Base-by-base conservation (phyloP, 2,888 invertebrate genomes). In the Caenorhabditis panamensis region DNA sequence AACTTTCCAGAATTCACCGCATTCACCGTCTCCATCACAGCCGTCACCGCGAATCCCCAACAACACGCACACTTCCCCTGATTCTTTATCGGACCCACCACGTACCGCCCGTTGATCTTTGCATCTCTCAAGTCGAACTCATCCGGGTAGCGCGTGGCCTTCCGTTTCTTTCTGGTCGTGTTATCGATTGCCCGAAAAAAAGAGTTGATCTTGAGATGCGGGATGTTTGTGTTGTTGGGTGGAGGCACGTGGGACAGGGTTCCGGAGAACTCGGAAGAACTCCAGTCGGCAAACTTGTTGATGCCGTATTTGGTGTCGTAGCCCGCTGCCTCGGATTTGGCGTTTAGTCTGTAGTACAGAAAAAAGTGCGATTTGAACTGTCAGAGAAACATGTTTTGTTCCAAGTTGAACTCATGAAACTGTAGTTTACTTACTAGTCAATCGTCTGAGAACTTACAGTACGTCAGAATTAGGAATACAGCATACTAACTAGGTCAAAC, bases 1-100 rank as follows among this genome's bases (percentile, higher is more conserved):
- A 69, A 68, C 22, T 9, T 20, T n/a, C 63, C 69, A 20, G 16
- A 26, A n/a, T 41, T 26, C 16, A 63, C 56, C 4, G 68, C 68
- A 22, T 77, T 58, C 9, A 51, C 62, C 2, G 77, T 41, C 47
- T 77, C 77, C 26, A 58, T 49, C 16, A 77, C 36, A 0, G 58
- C 77, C 5, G 68, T 51, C n/a, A 69, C 63, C 11, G 77, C 77
- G 63, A 77, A 77, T 18, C 68, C 77, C 77, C 77, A 77, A 26
- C 77, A 77, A 51, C 77, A 77, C 18, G 63, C 54, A 11, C 77
- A 77, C 2, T 56, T 28, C 20, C 68, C 77, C 22, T 77, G 77
- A 58, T 58, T 62, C 51, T 77, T 77, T 3, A 77, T 24, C 4
- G 26, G 49, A 0, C 77, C 77, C 1, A 77, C 49, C 31, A 77